Base-by-base conservation (phyloP, 1,140 invertebrate genomes). In the Linepithema humile region DNA sequence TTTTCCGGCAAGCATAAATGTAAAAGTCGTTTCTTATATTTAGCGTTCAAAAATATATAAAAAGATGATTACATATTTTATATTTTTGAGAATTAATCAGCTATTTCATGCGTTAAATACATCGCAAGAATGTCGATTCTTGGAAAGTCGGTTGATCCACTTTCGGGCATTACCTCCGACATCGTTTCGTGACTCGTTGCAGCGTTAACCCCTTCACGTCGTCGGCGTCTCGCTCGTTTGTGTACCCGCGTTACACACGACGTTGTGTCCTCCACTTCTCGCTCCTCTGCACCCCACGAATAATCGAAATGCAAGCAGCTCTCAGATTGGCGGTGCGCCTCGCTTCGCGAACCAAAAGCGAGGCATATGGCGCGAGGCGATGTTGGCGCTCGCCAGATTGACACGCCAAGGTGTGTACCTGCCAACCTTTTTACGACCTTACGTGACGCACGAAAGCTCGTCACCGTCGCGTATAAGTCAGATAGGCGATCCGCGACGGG, bases 301-400 rank as follows among this genome's bases (percentile, higher is more conserved):
- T 82, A 87, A 85, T 87, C 83, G 70, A 85, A 87, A 64, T 32
- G 75, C 75, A 82, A 85, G 77, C 83, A 50, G 26, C 53, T 70
- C 73, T 64, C 67, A 82, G 83, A 87, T 87, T 87, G 69, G 75
- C 43, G 10, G 43, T 73, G 84, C 86, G 55, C 77, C 64, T 85
- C 73, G 67, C 77, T 17, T 53, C 82, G 73, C 60, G 73, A 60
- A 29, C 35, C 65, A 26, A 85, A 83, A 83, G 67, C 64, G 75
- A 86, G 73, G 85, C 91, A 91, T 91, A 91, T 91, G 91, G 91
- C 88, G 59, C 77, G 57, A 74, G n/a, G 29, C 29, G 45, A 64
- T 73, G 64, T 73, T 35, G 55, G 50, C 55, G 59, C 43, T 62
- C 3, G 60, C 40, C 50, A 26, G 40, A 73, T 78, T 67, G 73